Evolutionary conservation across 1,140 invertebrate species (phyloP).

Genomic region (Drosophila albomicans): DNA sequence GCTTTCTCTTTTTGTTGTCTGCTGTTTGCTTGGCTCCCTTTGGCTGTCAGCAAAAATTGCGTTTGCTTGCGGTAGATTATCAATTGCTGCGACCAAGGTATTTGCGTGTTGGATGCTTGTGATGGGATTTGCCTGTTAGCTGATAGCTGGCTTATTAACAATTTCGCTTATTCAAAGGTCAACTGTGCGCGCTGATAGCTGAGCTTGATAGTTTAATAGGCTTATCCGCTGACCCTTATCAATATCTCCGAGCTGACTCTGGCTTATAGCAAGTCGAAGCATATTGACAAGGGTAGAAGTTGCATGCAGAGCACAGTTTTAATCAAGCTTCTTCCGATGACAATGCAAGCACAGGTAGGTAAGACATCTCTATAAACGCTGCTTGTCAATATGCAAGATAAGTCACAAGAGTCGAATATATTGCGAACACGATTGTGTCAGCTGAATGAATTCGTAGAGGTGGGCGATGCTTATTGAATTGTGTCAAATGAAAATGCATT

Average conservation of each 20-base stretch:
- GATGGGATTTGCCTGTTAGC: slow-evolving; percentile 33
- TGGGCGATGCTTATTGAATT: no score
- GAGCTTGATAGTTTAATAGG: slow-evolving; percentile 45
- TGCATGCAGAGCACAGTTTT: slow-evolving; percentile 1
- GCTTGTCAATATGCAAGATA: neutral
- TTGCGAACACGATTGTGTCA: neutral
- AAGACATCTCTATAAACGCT: neutral
- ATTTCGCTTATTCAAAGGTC: slow-evolving; percentile 30
- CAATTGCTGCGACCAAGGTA: neutral
- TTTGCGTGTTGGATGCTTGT: neutral
- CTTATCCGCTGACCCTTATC: slow-evolving; percentile 44
- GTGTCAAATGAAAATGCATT: no score
- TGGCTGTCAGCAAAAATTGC: slow-evolving; percentile 6
- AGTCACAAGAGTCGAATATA: neutral
- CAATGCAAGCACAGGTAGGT: slow-evolving; percentile 7
- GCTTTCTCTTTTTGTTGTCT: neutral
- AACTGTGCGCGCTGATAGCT: slow-evolving; percentile 17
- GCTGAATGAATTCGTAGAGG: neutral
- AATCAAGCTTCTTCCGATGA: slow-evolving; percentile 6
- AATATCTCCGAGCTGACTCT: slow-evolving; percentile 28
- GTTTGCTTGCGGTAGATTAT: slow-evolving; percentile 17
- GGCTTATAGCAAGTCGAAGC: neutral
- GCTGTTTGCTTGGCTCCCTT: neutral
- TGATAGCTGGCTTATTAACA: slow-evolving; percentile 44
- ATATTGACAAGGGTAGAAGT: slow-evolving; percentile 26